Conservation (phyloP, 2,797 vertebrate genomes). For the Schizopygopsis pylzovi region DNA sequence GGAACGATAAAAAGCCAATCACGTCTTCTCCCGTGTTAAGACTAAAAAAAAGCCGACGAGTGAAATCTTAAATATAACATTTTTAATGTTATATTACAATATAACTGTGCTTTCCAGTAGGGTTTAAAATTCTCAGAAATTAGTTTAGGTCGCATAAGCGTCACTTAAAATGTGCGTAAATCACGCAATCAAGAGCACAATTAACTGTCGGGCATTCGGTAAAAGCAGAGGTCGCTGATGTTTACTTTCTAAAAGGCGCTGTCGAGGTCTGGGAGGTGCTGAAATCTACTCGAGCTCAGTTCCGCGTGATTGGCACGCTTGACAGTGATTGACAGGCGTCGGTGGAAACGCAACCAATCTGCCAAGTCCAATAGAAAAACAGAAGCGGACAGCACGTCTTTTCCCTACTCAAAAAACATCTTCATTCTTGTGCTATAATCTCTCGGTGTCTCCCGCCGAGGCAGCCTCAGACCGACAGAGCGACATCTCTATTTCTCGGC, state of each 20-base stretch:
- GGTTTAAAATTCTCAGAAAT: neutral
- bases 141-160: neutral
- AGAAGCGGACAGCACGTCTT: conserved; percentile 81
- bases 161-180: conserved; percentile 10
- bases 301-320: conserved; percentile 89
- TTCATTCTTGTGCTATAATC: conserved; percentile 78
- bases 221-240: conserved; percentile 78
- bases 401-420: conserved; percentile 80
- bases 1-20: conserved; percentile 28
- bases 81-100: no score
- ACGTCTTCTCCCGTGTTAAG: conserved; percentile 7
- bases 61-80: conserved; percentile 26
- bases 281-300: conserved; percentile 71
- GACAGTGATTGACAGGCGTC: conserved; percentile 93
- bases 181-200: conserved; percentile 54
- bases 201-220: conserved; percentile 51
- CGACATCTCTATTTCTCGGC: conserved; percentile 66
- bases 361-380: conserved; percentile 90
- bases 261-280: conserved; percentile 83
- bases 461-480: conserved; percentile 76
- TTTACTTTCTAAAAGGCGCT: conserved; percentile 77
- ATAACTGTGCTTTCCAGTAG: neutral
- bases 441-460: conserved; percentile 73
- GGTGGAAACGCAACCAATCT: conserved; percentile 91
- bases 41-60: conserved; percentile 9